phyloP scores from a whole-genome alignment of 2,113 vertebrate genomes.

The Heteronetta atricapilla region DNA sequence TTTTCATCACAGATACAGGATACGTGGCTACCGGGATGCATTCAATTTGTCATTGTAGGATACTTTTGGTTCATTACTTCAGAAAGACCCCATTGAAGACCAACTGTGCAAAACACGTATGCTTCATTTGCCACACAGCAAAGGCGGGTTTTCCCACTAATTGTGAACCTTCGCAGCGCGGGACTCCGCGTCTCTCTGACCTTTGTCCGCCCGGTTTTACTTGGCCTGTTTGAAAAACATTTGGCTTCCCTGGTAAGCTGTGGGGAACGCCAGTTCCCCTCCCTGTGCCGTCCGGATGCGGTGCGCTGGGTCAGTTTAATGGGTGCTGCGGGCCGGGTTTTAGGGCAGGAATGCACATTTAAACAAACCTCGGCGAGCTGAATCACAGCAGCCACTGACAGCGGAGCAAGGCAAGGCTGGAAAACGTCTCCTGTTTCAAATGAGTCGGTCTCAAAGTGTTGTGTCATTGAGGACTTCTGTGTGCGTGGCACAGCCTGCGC shows the following conservation, averaged over 20 bases:
- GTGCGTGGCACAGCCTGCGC: accelerated
- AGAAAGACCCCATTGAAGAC: neutral
- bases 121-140: neutral
- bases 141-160: neutral
- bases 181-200: neutral
- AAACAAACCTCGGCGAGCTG: neutral
- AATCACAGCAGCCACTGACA: neutral
- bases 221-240: neutral
- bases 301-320: neutral
- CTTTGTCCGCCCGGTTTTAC: neutral
- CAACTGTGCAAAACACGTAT: neutral
- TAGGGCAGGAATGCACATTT: neutral
- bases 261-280: neutral
- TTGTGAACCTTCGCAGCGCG: neutral
- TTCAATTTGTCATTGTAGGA: neutral
- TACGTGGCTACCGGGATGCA: neutral
- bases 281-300: neutral
- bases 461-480: neutral
- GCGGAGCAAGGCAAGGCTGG: neutral
- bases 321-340: neutral
- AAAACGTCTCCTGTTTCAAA: neutral
- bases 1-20: neutral
- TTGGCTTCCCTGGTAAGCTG: neutral
- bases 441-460: neutral
- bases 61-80: conserved; percentile 28